Evolutionary conservation across 2,113 vertebrate genomes (phyloP).

Genomic region (Ranitomeya imitator): DNA sequence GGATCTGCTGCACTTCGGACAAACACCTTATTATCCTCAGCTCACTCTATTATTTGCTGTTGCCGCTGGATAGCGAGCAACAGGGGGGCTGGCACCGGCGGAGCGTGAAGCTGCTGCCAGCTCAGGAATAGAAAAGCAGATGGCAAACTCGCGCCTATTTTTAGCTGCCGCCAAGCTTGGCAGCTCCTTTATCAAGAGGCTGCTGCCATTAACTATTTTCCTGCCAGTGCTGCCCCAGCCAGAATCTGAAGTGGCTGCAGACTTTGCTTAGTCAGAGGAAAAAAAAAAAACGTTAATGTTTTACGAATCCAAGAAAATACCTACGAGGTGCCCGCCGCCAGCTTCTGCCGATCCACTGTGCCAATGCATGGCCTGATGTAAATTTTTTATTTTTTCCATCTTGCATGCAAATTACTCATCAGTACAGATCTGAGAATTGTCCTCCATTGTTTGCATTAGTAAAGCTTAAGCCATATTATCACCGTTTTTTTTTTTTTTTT

Average conservation of each 20-base stretch:
- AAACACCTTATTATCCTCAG: slow-evolving; percentile 66
- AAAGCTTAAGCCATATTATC: neutral
- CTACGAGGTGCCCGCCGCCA: neutral
- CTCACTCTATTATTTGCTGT: slow-evolving; percentile 63
- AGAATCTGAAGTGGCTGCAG: slow-evolving; percentile 3
- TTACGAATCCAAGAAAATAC: neutral
- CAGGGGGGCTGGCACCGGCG: slow-evolving; percentile 65
- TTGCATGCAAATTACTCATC: neutral
- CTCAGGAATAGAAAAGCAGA: slow-evolving; percentile 71
- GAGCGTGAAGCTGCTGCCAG: slow-evolving; percentile 62
- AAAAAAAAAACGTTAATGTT: neutral
- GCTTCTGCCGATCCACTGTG: neutral
- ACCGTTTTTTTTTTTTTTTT: neutral
- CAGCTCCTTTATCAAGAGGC: slow-evolving; percentile 57
- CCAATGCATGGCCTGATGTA: neutral
- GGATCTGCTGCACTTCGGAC: slow-evolving; percentile 61
- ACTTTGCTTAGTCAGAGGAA: slow-evolving; percentile 23
- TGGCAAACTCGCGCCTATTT: slow-evolving; percentile 74
- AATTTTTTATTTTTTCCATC: neutral
- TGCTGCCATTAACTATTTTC: slow-evolving; percentile 46
- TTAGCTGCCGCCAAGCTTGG: slow-evolving; percentile 65
- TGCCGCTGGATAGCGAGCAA: slow-evolving; percentile 63
- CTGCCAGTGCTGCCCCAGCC: slow-evolving; percentile 34
- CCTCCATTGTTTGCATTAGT: neutral
- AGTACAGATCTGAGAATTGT: neutral